phyloP scores from a whole-genome alignment of 2,113 vertebrate species.

The Oenanthe oenanthe region DNA sequence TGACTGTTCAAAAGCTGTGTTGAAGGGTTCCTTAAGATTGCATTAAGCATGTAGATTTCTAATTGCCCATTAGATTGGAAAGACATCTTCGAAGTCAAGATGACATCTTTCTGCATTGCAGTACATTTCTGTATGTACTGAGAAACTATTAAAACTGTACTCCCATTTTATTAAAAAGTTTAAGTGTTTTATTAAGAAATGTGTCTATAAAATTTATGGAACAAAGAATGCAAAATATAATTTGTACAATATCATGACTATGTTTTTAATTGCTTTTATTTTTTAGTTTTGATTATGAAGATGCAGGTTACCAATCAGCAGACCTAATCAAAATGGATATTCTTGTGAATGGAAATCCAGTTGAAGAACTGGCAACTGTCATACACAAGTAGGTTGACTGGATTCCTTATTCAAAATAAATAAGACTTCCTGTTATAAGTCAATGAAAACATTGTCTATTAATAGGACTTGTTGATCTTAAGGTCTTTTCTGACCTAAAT shows the following conservation, averaged over 20 bases:
- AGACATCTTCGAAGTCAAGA: not conserved
- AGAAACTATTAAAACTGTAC: not conserved
- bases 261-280: not conserved
- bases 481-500: not conserved
- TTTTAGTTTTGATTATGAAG: slow-evolving; percentile 95
- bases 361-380: slow-evolving; percentile 90
- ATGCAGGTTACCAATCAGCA: slow-evolving; percentile 89
- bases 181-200: not conserved
- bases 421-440: not conserved
- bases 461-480: not conserved
- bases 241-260: not conserved
- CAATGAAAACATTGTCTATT: not conserved
- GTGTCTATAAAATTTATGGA: not conserved
- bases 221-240: not conserved
- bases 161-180: not conserved
- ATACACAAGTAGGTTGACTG: slow-evolving; percentile 82
- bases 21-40: not conserved
- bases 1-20: not conserved
- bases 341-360: slow-evolving; percentile 87
- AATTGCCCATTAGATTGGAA: not conserved
- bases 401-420: not conserved
- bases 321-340: slow-evolving; percentile 94
- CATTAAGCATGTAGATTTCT: not conserved
- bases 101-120: not conserved
- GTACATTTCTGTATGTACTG: not conserved